phyloP scores from a whole-genome alignment of 2,888 invertebrate species.

The Drosophila tanythrix region DNA sequence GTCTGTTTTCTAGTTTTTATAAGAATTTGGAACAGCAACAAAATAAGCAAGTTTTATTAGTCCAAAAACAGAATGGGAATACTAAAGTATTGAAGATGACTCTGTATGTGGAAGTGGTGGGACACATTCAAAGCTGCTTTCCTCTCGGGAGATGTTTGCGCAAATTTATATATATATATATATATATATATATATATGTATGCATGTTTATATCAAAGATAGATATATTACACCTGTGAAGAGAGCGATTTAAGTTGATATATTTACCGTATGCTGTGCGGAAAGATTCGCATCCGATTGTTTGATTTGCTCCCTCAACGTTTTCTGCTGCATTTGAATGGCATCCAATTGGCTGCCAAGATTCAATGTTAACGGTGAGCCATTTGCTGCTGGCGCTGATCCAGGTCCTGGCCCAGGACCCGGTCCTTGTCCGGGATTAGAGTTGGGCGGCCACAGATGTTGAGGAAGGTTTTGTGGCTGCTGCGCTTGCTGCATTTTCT shows the following conservation, averaged over 20 bases:
- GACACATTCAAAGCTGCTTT: slow-evolving; percentile 28
- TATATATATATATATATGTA: slow-evolving; percentile 18
- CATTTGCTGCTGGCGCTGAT: slow-evolving; percentile 53
- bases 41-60: background rate
- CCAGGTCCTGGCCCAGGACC: background rate
- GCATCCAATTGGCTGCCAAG: slow-evolving; percentile 86
- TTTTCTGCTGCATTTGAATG: slow-evolving; percentile 91
- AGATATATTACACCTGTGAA: slow-evolving; percentile 41
- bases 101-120: background rate
- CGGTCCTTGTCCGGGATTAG: slow-evolving; percentile 2
- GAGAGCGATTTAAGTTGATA: slow-evolving; percentile 19
- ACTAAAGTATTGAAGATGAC: slow-evolving; percentile 3
- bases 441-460: slow-evolving; percentile 62
- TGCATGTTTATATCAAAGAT: slow-evolving; percentile 19
- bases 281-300: slow-evolving; percentile 98
- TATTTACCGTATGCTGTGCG: slow-evolving; percentile 94
- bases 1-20: background rate
- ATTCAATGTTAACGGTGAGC: slow-evolving; percentile 70
- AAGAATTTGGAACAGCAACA: background rate
- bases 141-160: slow-evolving; percentile 19
- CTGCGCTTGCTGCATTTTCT: slow-evolving; percentile 54
- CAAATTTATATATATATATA: slow-evolving; percentile 2
- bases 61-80: background rate
- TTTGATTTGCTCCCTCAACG: slow-evolving; percentile 95
- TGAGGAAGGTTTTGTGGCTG: slow-evolving; percentile 41